Percentiles rank a stretch among this genome's conserved stretches.
Evolutionary conservation across 2,797 vertebrate genomes (phyloP).

Genomic region (Trichosurus vulpecula): DNA sequence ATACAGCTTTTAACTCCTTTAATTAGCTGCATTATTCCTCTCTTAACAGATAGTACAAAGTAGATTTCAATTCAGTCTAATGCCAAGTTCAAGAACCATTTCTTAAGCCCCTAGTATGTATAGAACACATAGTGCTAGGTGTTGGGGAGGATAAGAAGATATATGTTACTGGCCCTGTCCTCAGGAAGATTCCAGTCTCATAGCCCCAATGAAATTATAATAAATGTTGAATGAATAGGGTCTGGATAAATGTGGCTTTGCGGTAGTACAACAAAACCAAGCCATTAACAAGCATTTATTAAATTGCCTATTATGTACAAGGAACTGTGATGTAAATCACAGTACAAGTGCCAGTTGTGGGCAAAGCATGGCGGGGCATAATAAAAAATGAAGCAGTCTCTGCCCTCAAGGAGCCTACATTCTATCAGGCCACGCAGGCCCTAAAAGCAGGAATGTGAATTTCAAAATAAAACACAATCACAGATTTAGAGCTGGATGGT

Average conservation of each 20-base stretch:
- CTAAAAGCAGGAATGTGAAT: background rate
- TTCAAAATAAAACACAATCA: background rate
- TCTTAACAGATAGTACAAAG: background rate
- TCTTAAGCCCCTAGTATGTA: background rate
- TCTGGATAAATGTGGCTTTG: background rate
- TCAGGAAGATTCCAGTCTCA: background rate
- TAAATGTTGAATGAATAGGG: background rate
- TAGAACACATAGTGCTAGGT: background rate
- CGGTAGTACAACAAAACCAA: background rate
- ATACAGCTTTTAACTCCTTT: background rate
- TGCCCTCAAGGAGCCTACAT: background rate
- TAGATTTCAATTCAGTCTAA: background rate
- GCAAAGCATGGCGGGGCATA: background rate
- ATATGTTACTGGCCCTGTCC: background rate
- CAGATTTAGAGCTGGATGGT: background rate
- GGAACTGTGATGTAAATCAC: background rate
- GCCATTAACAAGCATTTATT: background rate
- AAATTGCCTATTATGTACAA: background rate
- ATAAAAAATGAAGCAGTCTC: background rate
- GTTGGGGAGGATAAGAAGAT: background rate
- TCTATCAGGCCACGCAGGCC: background rate
- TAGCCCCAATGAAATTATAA: background rate
- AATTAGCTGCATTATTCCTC: background rate
- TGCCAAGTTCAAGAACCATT: background rate
- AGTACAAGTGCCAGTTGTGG: background rate